Base-by-base conservation (phyloP, 1,140 invertebrate genomes). In the Diprion similis region DNA sequence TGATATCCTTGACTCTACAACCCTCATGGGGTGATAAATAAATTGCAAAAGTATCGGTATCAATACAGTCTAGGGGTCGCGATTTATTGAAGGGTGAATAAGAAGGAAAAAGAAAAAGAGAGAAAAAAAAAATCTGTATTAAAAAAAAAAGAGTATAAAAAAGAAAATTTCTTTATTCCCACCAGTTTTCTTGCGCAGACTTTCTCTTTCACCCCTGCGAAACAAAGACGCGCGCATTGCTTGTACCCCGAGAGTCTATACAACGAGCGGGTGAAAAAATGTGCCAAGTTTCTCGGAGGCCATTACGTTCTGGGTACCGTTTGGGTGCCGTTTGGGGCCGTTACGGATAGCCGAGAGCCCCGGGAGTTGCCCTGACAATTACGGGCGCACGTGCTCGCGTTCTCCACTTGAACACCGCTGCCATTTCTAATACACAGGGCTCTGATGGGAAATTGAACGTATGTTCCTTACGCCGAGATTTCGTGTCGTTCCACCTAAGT, bases 321-420 rank as follows among this genome's bases (percentile, higher is more conserved):
- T 80, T 80, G 77, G 79, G 76, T 76, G 75, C 75, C 77, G 78
- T 81, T 79, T 80, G 81, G 77, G 76, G 73, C 80, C 77, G 78
- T 80, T 82, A 78, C 70, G 73, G 51, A 59, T 59, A 8, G 51
- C 51, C 51, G n/a, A 59, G 51, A 59, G 51, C 51, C 51, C 51
- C 11, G 24, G 51, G 76, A 78, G 70, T 77, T 71, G 80, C 81
- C 77, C 81, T 73, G 75, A 84, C 81, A 84, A 85, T 86, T 85
- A 85, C 78, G 78, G 79, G 83, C 81, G 78, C 82, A 85, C 84
- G 83, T 84, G 84, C 76, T 75, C 74, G 68, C 79, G 79, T 75
- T 46, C 65, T 73, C 66, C 66, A 68, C 18, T 45, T 68, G 66
- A 19, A 68, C 66, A 18, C 66, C 51, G 9, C 51, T 9, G 6